Evolutionary conservation across 2,797 vertebrate species (phyloP).

Genomic region (Sebastes matsubarae): DNA sequence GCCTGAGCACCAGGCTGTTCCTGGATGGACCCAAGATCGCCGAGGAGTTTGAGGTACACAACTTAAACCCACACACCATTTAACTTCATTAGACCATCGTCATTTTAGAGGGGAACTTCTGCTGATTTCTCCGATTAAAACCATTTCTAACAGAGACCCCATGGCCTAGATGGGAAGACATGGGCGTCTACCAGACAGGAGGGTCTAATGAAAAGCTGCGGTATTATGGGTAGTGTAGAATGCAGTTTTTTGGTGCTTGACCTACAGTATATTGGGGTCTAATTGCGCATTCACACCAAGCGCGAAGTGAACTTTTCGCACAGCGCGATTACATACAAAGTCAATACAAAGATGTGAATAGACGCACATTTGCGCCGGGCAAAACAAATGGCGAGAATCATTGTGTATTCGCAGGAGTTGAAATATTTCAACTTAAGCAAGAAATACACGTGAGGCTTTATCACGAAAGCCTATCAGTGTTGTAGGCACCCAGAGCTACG

Average conservation of each 20-base stretch:
- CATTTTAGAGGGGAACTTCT: background rate
- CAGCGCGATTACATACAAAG: too few relatives aligned
- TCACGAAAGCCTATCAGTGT: too few relatives aligned
- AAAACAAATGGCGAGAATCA: accelerated
- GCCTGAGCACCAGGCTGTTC: conserved; percentile 92
- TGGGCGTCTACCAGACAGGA: background rate
- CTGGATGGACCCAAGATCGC: conserved; percentile 94
- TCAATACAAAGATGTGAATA: too few relatives aligned
- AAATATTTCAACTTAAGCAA: too few relatives aligned
- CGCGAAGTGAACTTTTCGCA: too few relatives aligned
- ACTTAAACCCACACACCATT: background rate
- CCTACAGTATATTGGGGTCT: background rate
- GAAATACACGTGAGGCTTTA: too few relatives aligned
- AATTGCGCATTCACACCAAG: too few relatives aligned
- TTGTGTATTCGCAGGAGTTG: too few relatives aligned
- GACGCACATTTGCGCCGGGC: too few relatives aligned
- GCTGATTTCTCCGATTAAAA: background rate
- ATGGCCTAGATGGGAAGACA: background rate
- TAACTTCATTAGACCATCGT: background rate
- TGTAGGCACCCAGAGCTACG: too few relatives aligned
- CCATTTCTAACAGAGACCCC: background rate
- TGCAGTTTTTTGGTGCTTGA: background rate
- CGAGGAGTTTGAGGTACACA: conserved; percentile 91
- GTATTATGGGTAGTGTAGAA: background rate
- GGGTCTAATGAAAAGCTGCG: background rate